Conservation (phyloP, 2,797 vertebrate species). For the Dromococcyx pavoninus region DNA sequence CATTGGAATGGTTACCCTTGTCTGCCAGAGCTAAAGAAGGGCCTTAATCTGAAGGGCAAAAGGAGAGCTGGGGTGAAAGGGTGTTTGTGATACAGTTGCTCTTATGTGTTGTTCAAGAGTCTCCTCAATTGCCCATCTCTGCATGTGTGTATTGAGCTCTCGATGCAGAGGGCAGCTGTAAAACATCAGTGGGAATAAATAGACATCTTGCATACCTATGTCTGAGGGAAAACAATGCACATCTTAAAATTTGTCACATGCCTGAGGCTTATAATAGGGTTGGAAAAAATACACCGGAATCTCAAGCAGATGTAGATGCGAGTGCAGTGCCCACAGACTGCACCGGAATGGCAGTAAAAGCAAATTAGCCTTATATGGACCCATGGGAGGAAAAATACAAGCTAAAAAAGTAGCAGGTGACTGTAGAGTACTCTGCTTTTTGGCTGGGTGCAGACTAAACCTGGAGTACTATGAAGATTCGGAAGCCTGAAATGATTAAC, state of each 20-base stretch:
- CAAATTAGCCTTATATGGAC: background rate
- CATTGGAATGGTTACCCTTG: background rate
- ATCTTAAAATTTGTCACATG: background rate
- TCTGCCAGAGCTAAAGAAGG: background rate
- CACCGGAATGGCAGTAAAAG: background rate
- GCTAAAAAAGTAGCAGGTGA: background rate
- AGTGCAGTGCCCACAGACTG: background rate
- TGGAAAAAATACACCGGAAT: background rate
- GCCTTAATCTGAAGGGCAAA: background rate
- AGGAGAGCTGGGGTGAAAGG: background rate
- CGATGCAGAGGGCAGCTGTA: rapidly evolving
- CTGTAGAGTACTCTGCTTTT: background rate
- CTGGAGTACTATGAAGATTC: background rate
- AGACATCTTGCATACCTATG: rapidly evolving
- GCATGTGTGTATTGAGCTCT: background rate
- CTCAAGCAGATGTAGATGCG: background rate
- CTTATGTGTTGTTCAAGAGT: background rate
- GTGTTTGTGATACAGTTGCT: background rate
- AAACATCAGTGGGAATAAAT: background rate
- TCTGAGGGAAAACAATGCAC: background rate
- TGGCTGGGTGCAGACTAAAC: background rate
- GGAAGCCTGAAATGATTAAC: background rate
- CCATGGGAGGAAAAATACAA: background rate
- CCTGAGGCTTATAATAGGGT: background rate
- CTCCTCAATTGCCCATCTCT: background rate